Conservation (phyloP, 2,888 invertebrate species). For the Drosophila formosana region DNA sequence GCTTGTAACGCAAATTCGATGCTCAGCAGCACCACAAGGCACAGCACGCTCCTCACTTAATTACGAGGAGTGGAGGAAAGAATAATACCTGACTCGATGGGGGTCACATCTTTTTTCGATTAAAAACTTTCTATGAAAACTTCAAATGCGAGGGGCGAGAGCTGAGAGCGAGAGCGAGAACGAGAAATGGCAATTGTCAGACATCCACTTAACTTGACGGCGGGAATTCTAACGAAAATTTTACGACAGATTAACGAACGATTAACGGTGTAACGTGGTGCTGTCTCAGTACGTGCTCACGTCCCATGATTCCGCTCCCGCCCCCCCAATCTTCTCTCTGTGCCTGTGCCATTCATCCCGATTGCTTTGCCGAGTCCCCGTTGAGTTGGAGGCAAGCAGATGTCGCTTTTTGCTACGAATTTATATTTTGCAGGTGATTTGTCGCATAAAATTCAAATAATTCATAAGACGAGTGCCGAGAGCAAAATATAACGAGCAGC, state of each 20-base stretch:
- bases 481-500: slow-evolving; percentile 71
- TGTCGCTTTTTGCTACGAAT: slow-evolving; percentile 61
- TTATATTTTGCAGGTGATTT: slow-evolving; percentile 80
- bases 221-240: slow-evolving; percentile 62
- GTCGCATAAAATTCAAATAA: slow-evolving; percentile 81
- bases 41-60: slow-evolving; percentile 69
- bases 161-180: neutral
- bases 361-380: slow-evolving; percentile 13
- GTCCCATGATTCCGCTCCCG: slow-evolving; percentile 29
- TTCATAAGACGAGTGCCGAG: slow-evolving; percentile 69
- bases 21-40: slow-evolving; percentile 35
- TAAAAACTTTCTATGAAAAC: slow-evolving; percentile 68
- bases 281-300: slow-evolving; percentile 67
- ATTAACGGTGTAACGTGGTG: slow-evolving; percentile 75
- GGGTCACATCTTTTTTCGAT: slow-evolving; percentile 76
- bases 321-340: too few species aligned
- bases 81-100: slow-evolving; percentile 9
- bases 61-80: slow-evolving; percentile 54
- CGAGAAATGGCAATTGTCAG: slow-evolving; percentile 64
- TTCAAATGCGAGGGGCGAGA: slow-evolving; percentile 28
- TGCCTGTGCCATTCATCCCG: neutral
- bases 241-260: slow-evolving; percentile 80
- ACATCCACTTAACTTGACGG: slow-evolving; percentile 67
- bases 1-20: slow-evolving; percentile 40
- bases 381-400: slow-evolving; percentile 27